Conservation (phyloP, 2,113 vertebrate genomes). For the Orthonyx spaldingii region DNA sequence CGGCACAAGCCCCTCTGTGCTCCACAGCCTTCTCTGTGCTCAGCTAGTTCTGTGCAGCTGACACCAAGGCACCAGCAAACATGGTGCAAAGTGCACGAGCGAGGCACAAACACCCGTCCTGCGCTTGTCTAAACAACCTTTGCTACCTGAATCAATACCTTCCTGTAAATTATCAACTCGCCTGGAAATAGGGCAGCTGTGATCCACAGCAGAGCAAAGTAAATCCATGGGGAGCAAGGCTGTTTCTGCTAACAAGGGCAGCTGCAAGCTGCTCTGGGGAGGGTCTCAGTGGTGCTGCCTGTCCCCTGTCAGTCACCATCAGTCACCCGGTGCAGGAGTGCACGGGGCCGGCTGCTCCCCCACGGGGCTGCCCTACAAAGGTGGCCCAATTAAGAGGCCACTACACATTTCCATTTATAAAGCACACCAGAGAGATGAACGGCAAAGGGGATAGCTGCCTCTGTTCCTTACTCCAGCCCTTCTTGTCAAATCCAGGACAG, state of each 20-base stretch:
- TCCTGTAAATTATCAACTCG: not conserved
- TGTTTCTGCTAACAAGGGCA: not conserved
- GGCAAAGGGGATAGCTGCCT: not conserved
- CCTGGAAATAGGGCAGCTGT: not conserved
- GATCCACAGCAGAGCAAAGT: not conserved
- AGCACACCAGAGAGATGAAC: not conserved
- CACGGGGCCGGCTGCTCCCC: not conserved
- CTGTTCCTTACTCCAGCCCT: not conserved
- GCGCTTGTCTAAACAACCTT: not conserved
- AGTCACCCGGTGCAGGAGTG: not conserved
- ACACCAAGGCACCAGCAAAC: not conserved
- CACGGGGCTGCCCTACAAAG: not conserved
- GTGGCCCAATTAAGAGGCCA: conserved; percentile 30
- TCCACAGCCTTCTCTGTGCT: not conserved
- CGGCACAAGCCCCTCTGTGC: accelerated
- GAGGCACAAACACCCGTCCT: not conserved
- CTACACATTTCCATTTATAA: conserved; percentile 27
- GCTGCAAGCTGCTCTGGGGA: not conserved
- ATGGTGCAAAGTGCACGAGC: not conserved
- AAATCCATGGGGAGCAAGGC: not conserved
- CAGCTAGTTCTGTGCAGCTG: accelerated
- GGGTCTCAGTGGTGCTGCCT: not conserved
- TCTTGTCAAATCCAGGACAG: conserved; percentile 43
- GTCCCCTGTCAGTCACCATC: not conserved
- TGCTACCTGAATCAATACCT: not conserved